phyloP scores from a whole-genome alignment of 2,797 vertebrate species.

The Clarias laeviceps region DNA sequence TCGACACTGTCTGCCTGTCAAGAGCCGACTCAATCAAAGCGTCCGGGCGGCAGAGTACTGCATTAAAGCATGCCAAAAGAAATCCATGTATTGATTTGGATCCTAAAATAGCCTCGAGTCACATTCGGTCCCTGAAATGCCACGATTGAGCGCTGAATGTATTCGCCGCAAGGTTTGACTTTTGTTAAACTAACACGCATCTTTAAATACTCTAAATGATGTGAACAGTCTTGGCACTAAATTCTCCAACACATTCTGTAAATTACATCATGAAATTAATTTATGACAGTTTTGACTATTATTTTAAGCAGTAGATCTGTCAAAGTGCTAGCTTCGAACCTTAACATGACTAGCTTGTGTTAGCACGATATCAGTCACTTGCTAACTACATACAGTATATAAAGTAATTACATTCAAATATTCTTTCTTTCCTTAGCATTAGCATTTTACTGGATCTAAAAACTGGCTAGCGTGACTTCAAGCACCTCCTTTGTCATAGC shows the following conservation, averaged over 20 bases:
- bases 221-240: neutral
- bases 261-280: neutral
- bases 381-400: neutral
- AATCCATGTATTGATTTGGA: slow-evolving; percentile 43
- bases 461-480: neutral
- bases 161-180: neutral
- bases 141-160: slow-evolving; percentile 2
- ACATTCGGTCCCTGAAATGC: slow-evolving; percentile 13
- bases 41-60: slow-evolving; percentile 9
- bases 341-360: neutral
- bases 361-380: neutral
- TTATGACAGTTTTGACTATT: neutral
- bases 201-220: neutral
- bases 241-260: neutral
- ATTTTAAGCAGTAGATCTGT: neutral
- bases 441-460: neutral
- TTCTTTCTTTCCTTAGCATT: neutral
- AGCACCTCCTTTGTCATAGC: neutral
- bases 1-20: slow-evolving; percentile 24
- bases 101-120: slow-evolving; percentile 36
- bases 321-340: neutral
- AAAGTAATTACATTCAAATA: neutral
- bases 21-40: slow-evolving; percentile 21
- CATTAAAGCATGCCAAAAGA: slow-evolving; percentile 34
- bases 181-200: neutral